These are phyloP conservation scores for Macropodus opercularis DNA, from an alignment of 2,797 vertebrate genomes.

Conservation along the genomic window DNA sequence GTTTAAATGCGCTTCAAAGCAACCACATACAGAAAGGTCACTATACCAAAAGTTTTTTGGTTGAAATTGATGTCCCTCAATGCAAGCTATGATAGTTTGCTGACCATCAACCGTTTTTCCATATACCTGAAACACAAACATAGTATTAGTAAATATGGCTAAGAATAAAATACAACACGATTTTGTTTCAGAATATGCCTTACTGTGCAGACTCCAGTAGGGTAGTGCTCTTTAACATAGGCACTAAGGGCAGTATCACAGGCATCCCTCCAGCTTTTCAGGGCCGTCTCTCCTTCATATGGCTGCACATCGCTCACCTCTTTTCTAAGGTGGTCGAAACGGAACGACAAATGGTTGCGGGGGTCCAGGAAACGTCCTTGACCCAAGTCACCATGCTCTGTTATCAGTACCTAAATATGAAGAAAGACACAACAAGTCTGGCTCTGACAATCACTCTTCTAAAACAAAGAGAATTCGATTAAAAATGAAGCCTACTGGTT, in stretches of 20 bases:
- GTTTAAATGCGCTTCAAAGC: slow-evolving; percentile 2
- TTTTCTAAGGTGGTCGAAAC: slow-evolving; percentile 97
- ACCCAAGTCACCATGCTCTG: slow-evolving; percentile 96
- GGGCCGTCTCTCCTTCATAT: slow-evolving; percentile 87
- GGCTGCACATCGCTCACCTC: slow-evolving; percentile 93
- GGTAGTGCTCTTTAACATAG: slow-evolving; percentile 98
- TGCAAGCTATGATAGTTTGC: slow-evolving; percentile 97
- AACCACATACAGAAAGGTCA: slow-evolving; percentile 1
- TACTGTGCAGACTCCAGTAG: slow-evolving; percentile 95
- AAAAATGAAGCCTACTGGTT: slow-evolving; percentile 83
- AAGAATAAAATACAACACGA: background rate
- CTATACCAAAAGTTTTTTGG: slow-evolving; percentile 99
- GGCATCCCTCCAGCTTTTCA: slow-evolving; percentile 93
- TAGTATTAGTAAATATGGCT: background rate
- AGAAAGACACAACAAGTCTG: background rate
- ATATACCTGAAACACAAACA: slow-evolving; percentile 87
- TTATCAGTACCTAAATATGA: slow-evolving; percentile 89
- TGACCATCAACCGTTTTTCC: slow-evolving; percentile 98
- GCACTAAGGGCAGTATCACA: slow-evolving; percentile 90
- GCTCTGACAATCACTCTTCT: background rate
- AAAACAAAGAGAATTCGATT: background rate
- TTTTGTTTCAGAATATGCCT: slow-evolving; percentile 37
- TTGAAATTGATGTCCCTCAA: slow-evolving; percentile 99
- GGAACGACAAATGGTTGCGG: slow-evolving; percentile 92
- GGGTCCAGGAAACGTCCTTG: slow-evolving; percentile 96